phyloP scores from a whole-genome alignment of 2,888 invertebrate species.

The Meghimatium bilineatum region DNA sequence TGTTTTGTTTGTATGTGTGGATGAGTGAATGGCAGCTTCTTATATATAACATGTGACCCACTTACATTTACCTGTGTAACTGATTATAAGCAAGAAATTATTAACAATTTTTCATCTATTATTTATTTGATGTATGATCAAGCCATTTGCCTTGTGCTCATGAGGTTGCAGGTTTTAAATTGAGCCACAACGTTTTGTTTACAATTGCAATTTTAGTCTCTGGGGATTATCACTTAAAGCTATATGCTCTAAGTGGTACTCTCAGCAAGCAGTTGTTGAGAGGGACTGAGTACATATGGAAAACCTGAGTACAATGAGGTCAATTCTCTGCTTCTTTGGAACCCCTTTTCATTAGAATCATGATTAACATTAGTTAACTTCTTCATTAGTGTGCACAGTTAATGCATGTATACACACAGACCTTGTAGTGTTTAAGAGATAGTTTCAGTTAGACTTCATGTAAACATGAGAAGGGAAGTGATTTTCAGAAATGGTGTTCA shows the following conservation, averaged over 20 bases:
- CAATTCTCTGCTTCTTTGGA: too few relatives aligned
- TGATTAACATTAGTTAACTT: background rate
- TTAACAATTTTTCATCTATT: background rate
- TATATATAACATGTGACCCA: background rate
- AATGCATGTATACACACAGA: background rate
- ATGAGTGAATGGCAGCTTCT: slow-evolving; percentile 12
- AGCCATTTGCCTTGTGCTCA: too few relatives aligned
- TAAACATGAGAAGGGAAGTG: background rate
- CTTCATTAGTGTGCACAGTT: background rate
- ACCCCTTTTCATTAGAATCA: background rate
- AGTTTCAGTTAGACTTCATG: background rate
- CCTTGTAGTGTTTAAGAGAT: background rate
- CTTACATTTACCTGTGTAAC: slow-evolving; percentile 2
- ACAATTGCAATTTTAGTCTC: too few relatives aligned
- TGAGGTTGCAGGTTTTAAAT: too few relatives aligned
- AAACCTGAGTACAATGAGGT: too few relatives aligned
- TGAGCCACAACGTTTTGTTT: too few relatives aligned
- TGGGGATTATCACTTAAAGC: too few relatives aligned
- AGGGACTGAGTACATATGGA: too few relatives aligned
- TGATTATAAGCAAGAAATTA: background rate
- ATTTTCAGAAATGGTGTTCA: background rate
- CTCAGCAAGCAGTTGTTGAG: too few relatives aligned
- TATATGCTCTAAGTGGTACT: too few relatives aligned
- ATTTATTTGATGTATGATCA: slow-evolving; percentile 1
- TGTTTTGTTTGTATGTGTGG: background rate